Conservation (phyloP, 2,113 vertebrate species). For the Poeciliopsis occidentalis region DNA sequence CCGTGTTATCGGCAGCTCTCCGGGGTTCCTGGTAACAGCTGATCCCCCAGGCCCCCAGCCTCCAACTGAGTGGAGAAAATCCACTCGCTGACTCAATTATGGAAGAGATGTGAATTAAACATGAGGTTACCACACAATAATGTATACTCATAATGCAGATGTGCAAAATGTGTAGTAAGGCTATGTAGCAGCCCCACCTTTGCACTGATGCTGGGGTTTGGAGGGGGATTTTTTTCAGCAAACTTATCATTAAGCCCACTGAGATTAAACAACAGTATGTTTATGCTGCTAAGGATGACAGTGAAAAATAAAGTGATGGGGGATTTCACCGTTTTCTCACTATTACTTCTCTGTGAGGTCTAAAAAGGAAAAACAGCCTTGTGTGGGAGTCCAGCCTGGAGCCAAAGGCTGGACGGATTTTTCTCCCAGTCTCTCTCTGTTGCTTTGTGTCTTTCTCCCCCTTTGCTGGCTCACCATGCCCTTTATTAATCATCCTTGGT, state of each 20-base stretch:
- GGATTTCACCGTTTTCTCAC: slow-evolving; percentile 40
- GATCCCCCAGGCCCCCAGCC: slow-evolving; percentile 57
- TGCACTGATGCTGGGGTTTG: slow-evolving; percentile 15
- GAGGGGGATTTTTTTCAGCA: neutral
- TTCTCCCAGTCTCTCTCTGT: slow-evolving; percentile 1
- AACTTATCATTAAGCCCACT: neutral
- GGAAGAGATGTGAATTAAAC: slow-evolving; percentile 77
- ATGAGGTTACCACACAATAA: slow-evolving; percentile 62
- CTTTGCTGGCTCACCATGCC: slow-evolving; percentile 41
- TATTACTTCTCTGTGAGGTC: slow-evolving; percentile 51
- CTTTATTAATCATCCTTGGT: slow-evolving; percentile 78
- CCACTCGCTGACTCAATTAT: slow-evolving; percentile 75
- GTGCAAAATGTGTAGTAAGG: slow-evolving; percentile 37
- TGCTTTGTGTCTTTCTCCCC: slow-evolving; percentile 17
- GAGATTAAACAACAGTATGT: neutral
- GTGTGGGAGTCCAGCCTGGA: slow-evolving; percentile 59
- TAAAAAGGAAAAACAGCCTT: slow-evolving; percentile 51
- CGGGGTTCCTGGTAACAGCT: slow-evolving; percentile 66
- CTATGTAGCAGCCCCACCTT: slow-evolving; percentile 40
- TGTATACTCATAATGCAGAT: slow-evolving; percentile 49
- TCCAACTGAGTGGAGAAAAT: slow-evolving; percentile 68
- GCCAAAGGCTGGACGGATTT: slow-evolving; percentile 52
- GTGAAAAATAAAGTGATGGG: slow-evolving; percentile 25
- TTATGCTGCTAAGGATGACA: slow-evolving; percentile 17
- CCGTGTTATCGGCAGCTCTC: slow-evolving; percentile 31